Conservation (phyloP, 2,113 vertebrate genomes). For the Oxygymnocypris stewartii region DNA sequence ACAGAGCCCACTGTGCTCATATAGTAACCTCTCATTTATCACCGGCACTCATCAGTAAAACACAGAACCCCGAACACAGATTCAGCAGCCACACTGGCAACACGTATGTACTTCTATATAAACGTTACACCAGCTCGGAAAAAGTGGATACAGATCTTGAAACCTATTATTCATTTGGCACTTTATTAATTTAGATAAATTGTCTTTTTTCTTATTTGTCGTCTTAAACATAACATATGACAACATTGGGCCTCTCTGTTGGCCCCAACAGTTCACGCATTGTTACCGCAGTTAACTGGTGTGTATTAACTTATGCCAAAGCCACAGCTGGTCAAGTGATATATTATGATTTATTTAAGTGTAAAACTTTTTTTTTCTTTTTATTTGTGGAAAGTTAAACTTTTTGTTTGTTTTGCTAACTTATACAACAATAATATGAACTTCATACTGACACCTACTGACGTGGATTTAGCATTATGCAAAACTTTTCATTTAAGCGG, state of each 20-base stretch:
- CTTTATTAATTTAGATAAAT: no score
- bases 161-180: no score
- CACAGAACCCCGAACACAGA: neutral
- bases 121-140: neutral
- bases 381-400: neutral
- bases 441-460: neutral
- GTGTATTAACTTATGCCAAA: neutral
- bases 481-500: neutral
- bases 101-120: neutral
- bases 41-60: neutral
- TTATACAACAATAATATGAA: neutral
- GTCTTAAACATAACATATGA: neutral
- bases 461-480: neutral
- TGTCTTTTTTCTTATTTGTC: neutral
- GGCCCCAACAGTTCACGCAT: neutral
- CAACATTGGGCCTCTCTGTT: neutral
- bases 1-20: constrained; percentile 21
- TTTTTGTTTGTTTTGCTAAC: neutral
- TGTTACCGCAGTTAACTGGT: neutral
- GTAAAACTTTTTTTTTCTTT: neutral
- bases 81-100: neutral
- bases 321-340: neutral
- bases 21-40: constrained; percentile 25
- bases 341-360: neutral
- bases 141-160: neutral